Conservation (phyloP, 2,797 vertebrate genomes). For the Notolepis coatsorum region DNA sequence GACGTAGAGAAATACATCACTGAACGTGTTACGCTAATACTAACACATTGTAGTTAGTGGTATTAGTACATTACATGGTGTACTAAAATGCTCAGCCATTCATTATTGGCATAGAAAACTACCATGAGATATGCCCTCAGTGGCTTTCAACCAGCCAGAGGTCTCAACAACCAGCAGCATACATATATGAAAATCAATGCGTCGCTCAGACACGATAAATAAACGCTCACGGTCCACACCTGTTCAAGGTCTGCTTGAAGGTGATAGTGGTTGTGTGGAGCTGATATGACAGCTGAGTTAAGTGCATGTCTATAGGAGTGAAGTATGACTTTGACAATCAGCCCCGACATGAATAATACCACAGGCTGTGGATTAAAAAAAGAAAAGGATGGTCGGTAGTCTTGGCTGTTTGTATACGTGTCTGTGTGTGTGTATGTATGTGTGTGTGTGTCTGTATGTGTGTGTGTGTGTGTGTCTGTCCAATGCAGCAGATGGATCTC, state of each 20-base stretch:
- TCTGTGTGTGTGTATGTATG: background rate
- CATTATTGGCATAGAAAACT: no score
- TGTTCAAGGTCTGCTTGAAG: conserved; percentile 32
- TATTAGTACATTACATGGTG: no score
- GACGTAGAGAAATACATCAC: no score
- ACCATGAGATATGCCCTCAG: background rate
- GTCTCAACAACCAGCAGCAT: background rate
- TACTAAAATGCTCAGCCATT: no score
- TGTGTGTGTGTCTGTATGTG: conserved; percentile 13
- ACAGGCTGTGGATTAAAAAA: conserved; percentile 13
- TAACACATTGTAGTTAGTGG: no score
- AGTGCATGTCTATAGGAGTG: conserved; percentile 34
- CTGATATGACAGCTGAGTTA: conserved; percentile 25
- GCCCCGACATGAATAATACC: conserved; percentile 36
- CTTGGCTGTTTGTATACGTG: conserved; percentile 48
- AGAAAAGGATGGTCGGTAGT: conserved; percentile 30
- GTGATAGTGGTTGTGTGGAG: conserved; percentile 1
- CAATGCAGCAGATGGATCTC: background rate
- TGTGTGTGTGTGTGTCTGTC: background rate
- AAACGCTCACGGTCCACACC: conserved; percentile 22
- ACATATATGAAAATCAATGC: conserved; percentile 20
- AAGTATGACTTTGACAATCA: conserved; percentile 32
- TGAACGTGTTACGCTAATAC: no score
- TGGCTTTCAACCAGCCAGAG: conserved; percentile 13
- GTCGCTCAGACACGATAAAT: background rate